Percentiles rank a stretch among this genome's conserved stretches.
phyloP scores from a whole-genome alignment of 2,113 vertebrate genomes.

The Eolophus roseicapilla region DNA sequence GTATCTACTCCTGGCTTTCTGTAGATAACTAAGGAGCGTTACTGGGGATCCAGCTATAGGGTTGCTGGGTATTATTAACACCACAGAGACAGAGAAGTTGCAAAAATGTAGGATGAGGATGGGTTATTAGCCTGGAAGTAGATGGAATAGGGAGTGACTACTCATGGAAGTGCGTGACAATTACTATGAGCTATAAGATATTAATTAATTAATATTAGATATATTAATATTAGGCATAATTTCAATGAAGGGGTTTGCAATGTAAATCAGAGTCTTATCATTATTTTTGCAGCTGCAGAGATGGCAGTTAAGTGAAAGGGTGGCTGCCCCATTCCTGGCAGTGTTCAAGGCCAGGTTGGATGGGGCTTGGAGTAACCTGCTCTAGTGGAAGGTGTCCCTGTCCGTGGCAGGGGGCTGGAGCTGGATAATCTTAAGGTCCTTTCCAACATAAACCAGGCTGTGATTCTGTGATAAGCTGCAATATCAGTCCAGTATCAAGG shows the following conservation, averaged over 20 bases:
- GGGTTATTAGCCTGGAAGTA: background rate
- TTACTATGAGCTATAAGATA: background rate
- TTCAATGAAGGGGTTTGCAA: background rate
- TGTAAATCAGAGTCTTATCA: background rate
- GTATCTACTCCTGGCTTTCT: background rate
- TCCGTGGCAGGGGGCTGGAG: background rate
- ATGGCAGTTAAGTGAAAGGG: background rate
- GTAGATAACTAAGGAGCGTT: constrained; percentile 3
- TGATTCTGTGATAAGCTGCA: background rate
- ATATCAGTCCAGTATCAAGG: background rate
- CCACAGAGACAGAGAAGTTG: background rate
- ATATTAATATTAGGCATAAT: background rate
- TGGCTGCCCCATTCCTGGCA: background rate
- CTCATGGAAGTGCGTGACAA: background rate
- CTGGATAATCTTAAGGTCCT: background rate
- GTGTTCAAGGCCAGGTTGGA: background rate
- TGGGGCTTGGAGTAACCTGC: background rate
- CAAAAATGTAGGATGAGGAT: background rate
- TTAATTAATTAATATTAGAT: background rate
- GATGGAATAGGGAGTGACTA: background rate
- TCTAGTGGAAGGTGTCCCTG: background rate
- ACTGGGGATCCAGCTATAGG: background rate
- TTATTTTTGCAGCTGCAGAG: background rate
- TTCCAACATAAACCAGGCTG: background rate
- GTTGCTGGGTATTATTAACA: background rate